A percentile compares a stretch with the other conserved stretches of the same genome.
Evolutionary conservation across 1,140 invertebrate species (phyloP).

Genomic region (Pachyrhynchus sulphureomaculatus): DNA sequence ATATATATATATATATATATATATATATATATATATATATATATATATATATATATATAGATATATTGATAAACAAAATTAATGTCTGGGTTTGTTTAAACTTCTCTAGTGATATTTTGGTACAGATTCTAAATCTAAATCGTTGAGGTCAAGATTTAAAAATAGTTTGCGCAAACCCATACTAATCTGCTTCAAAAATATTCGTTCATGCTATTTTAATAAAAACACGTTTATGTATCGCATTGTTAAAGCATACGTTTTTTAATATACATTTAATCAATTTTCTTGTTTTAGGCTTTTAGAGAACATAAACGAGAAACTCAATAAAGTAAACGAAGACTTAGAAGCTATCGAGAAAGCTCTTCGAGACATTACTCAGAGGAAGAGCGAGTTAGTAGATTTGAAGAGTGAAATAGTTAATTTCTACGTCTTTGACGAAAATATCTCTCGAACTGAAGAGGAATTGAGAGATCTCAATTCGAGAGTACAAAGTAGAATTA

Average conservation of each 20-base stretch:
- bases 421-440: slow-evolving; percentile 73
- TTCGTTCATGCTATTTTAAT: neutral
- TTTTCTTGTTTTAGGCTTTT: slow-evolving; percentile 51
- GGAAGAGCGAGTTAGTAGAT: slow-evolving; percentile 64
- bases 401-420: slow-evolving; percentile 62
- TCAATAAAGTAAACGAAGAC: slow-evolving; percentile 60
- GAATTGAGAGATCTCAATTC: slow-evolving; percentile 50
- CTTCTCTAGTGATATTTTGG: slow-evolving; percentile 31
- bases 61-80: too few relatives aligned
- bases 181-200: slow-evolving; percentile 18
- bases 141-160: slow-evolving; percentile 39
- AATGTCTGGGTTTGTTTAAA: slow-evolving; percentile 4
- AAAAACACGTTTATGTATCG: slow-evolving; percentile 1
- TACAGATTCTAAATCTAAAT: slow-evolving; percentile 19
- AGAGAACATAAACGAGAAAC: slow-evolving; percentile 59
- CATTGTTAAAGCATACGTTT: neutral
- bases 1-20: too few relatives aligned
- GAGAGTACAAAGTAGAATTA: slow-evolving; percentile 58
- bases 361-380: slow-evolving; percentile 63
- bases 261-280: neutral
- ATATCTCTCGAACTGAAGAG: slow-evolving; percentile 60
- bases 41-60: too few relatives aligned
- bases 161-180: slow-evolving; percentile 28
- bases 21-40: too few relatives aligned
- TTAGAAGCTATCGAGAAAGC: slow-evolving; percentile 60